Base-by-base conservation (phyloP, 2,113 vertebrate species). In the Spea multiplicata region DNA sequence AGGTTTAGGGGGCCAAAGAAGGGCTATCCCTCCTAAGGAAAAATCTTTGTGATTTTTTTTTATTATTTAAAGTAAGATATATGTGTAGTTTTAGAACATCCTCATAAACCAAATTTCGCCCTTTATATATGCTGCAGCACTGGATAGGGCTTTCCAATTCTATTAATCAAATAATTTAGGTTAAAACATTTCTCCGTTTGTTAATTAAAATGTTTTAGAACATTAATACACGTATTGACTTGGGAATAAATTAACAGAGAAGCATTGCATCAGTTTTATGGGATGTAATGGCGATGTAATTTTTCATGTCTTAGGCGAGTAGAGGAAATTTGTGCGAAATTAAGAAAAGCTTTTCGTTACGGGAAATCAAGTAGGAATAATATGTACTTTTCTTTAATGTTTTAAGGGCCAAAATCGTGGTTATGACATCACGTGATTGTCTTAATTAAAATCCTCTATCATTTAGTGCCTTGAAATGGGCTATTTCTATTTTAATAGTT, bases 81-180 rank as follows among this genome's bases (percentile, higher is more conserved):
- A 30, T 30, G 30, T 30, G 86, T 81, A 87, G 85, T 85, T 82
- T 70, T 75, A 84, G 45, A 85, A 73, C 73, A 81, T 86, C 66
- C 70, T 84, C 83, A 85, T 55, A 83, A 83, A 82, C 82, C 65
- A 79, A 76, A 83, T 85, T 81, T 83, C 66, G 72, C 82, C 74
- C 0, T 84, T 68, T 84, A 69, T 79, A 75, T 88, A 88, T 84
- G 73, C 81, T 85, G 85, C 82, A 82, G 81, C 67, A 79, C 44
- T 84, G 78, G 76, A 81, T 86, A 83, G 30, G 84, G 64, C 82
- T 84, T 73, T 87, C 86, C 86, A 83, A 83, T 83, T 83, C 82
- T 87, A 82, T 86, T 89, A 83, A 83, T 87, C 81, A 88, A 88
- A 78, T 67, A 89, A 86, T 73, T 66, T 81, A 86, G 81, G 73